Evolutionary conservation across 2,888 invertebrate genomes (phyloP), one percentile per base, ranked within the genome.

Genomic region (Helobdella robusta): DNA sequence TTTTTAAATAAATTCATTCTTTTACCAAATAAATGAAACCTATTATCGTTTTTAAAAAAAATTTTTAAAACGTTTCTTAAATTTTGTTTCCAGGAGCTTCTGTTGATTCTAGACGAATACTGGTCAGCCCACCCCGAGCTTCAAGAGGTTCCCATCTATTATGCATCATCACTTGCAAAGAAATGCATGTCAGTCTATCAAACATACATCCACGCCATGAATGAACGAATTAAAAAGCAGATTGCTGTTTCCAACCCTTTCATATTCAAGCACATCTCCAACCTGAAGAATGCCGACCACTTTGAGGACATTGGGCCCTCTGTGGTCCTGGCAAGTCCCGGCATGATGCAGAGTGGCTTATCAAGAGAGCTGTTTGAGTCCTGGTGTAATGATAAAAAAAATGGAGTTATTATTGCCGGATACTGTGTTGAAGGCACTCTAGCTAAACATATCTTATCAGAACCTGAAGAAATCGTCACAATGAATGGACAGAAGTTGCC

Each of bases 171-270:
- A 0, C 83, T 99, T 69, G 98, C 98, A 58, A 98, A 98, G 82
- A 98, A 98, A 79, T 99, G 98, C 77, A 99, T 99, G 97, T 90
- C 94, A 66, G 98, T 99, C 0, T 99, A 99, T 82, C 98, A 99
- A 82, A 98, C 98, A 0, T 99, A 95, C 79, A 88, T 98, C 2
- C 95, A 95, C 81, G 95, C 97, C 0, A 99, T 99, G 98, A 99
- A 99, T 80, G 94, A 97, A 75, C 87, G 88, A 76, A 98, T 99
- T 72, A 85, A 89, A 18, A 82, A 93, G 1, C 97, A 97, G 82
- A 97, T 98, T 75, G 91, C 94, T 0, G 88, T 95, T 70, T 94
- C 91, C 78, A 99, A 98, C 83, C 98, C 98, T 0, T 99, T 98
- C 81, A 90, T 97, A 1, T 98, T 98, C 82, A 87, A 92, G 70